phyloP scores from a whole-genome alignment of 1,140 invertebrate genomes.

The Plutomurus gul region DNA sequence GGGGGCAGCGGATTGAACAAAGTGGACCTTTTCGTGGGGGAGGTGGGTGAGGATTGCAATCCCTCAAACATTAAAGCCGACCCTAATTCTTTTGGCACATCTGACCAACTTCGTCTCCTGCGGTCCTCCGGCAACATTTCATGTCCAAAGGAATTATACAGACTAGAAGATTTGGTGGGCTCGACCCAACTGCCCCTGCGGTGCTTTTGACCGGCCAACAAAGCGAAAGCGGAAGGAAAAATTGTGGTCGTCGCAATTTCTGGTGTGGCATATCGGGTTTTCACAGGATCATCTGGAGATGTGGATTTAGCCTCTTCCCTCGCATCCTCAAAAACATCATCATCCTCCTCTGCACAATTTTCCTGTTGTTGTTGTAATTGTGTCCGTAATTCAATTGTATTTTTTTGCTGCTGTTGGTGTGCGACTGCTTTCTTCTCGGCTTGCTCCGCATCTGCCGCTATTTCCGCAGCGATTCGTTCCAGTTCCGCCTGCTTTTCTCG shows the following conservation, averaged over 20 bases:
- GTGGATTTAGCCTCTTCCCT: slow-evolving; percentile 23
- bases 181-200: slow-evolving; percentile 48
- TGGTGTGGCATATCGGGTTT: slow-evolving; percentile 12
- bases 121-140: slow-evolving; percentile 28
- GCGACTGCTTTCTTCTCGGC: not conserved
- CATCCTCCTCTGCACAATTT: slow-evolving; percentile 31
- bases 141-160: not conserved
- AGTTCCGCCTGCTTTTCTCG: slow-evolving; percentile 44
- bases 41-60: not conserved
- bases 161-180: slow-evolving; percentile 10
- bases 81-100: slow-evolving; percentile 38
- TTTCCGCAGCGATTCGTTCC: slow-evolving; percentile 31
- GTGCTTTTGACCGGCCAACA: slow-evolving; percentile 37
- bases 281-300: not conserved
- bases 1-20: slow-evolving; percentile 49
- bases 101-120: slow-evolving; percentile 42
- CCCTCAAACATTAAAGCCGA: not conserved
- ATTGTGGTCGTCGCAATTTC: not conserved
- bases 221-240: not conserved
- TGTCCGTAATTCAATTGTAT: not conserved
- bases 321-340: slow-evolving; percentile 44
- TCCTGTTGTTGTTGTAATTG: not conserved
- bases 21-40: not conserved
- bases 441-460: not conserved
- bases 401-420: slow-evolving; percentile 22